Evolutionary conservation across 2,113 vertebrate genomes (phyloP), one percentile per base, ranked within the genome.

Genomic region (Podarcis cretensis): DNA sequence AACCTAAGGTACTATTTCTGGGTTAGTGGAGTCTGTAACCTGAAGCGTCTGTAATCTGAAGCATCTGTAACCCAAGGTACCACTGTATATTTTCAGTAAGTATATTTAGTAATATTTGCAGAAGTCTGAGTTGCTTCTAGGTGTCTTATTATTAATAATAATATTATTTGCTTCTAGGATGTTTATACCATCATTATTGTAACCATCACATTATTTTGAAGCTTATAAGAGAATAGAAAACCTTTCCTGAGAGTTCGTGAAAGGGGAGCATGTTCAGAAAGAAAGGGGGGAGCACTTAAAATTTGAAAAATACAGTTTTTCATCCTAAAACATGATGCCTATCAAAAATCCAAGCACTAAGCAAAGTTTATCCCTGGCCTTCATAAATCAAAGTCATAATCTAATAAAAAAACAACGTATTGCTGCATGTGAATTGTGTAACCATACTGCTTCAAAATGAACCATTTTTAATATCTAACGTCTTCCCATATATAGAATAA

Each of bases 251-350:
- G 81, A 43, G 14, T 75, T 82, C 48, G 83, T 18, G 43, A 89
- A 9, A 76, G 75, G 90, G 65, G 57, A 40, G 87, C 43, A 9
- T 76, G 73, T 91, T 57, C 63, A 43, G 92, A 57, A 69, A 5
- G 23, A 8, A 27, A 30, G 25, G 76, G n/a, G 54, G 66, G 2
- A 48, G 48, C 48, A 12, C 5, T 75, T 14, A 87, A 13, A 13
- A 1, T 65, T 90, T 91, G 85, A 16, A 57, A 35, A 91, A 8
- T 2, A 86, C 32, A 57, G 69, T 21, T 83, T 87, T 74, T 1
- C 1, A 0, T 79, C 68, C 73, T 84, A 37, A 78, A 93, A 10
- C 8, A 18, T 85, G 80, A 0, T 30, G 69, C 14, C 1, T 12
- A 30, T 87, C 25, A 73, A n/a, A 66, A 18, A 20, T 81, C 10